Conservation (phyloP, 2,113 vertebrate genomes). For the Passer montanus region DNA sequence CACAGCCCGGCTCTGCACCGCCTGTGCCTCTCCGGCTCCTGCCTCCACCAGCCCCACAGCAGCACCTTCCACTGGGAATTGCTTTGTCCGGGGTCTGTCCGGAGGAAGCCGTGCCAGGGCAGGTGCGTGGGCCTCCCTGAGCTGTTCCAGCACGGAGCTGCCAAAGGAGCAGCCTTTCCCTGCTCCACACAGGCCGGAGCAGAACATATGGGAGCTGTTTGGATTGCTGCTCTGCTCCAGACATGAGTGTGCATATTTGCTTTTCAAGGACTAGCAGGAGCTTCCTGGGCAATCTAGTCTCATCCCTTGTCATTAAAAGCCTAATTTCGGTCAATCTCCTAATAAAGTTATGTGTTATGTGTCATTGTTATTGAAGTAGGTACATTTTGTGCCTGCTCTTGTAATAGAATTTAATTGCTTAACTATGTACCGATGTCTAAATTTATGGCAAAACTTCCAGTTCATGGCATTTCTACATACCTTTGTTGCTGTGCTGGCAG, state of each 20-base stretch:
- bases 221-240: neutral
- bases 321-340: neutral
- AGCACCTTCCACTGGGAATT: neutral
- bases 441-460: neutral
- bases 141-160: neutral
- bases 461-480: accelerated
- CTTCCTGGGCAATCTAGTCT: neutral
- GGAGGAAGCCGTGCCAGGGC: neutral
- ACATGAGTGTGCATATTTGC: constrained; percentile 47
- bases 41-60: neutral
- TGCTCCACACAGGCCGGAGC: neutral
- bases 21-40: neutral
- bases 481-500: neutral
- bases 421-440: neutral
- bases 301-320: neutral
- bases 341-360: neutral
- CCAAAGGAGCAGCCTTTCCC: neutral
- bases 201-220: neutral
- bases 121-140: neutral
- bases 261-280: neutral
- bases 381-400: neutral
- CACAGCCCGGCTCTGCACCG: neutral
- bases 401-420: neutral
- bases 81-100: neutral
- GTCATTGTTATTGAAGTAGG: neutral